Evolutionary conservation across 1,140 invertebrate species (phyloP), one percentile per base, ranked within the genome.

Genomic region (Penaeus japonicus): DNA sequence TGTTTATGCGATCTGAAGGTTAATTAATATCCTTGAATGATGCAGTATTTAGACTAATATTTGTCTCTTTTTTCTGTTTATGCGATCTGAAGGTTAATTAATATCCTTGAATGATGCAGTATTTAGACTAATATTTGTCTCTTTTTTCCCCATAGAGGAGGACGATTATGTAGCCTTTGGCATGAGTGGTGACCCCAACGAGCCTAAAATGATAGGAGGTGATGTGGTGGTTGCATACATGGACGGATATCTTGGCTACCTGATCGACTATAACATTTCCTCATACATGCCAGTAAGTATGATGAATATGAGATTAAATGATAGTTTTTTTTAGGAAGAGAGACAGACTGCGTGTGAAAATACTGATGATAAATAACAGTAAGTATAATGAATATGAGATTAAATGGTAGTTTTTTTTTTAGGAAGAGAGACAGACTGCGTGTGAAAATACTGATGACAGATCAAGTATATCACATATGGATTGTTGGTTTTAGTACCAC

Each of bases 161-260:
- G 93, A 96, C 91, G 96, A 97, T 89, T 98, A 97, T 92, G 95
- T 98, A 94, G 95, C 96, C 24, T 98, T 97, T 92, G 97, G 97
- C 55, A 92, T 97, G 24, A 97, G 97, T 54, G 97, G 96, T 39
- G 95, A 95, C 3, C 92, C 93, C 4, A 93, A 93, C 5, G 93
- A 93, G 79, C 95, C 96, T 90, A 94, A 95, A 93, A 98, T 98
- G 97, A 93, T 97, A 91, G 97, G 96, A 39, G 94, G 96, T 2
- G 97, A 98, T 94, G 95, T 96, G 32, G 95, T 96, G 2, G 93
- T 98, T 27, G 95, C 95, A 1, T 96, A 95, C 91, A 95, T 96
- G 91, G 95, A 96, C 92, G 94, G 94, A 7, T 95, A 94, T 87
- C 92, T 95, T 84, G 96, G 96, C 17, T 95, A 95, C 91, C 96